These are phyloP conservation scores for Netelia inedita DNA, from an alignment of 2,888 invertebrate species.

Conservation along the genomic window DNA sequence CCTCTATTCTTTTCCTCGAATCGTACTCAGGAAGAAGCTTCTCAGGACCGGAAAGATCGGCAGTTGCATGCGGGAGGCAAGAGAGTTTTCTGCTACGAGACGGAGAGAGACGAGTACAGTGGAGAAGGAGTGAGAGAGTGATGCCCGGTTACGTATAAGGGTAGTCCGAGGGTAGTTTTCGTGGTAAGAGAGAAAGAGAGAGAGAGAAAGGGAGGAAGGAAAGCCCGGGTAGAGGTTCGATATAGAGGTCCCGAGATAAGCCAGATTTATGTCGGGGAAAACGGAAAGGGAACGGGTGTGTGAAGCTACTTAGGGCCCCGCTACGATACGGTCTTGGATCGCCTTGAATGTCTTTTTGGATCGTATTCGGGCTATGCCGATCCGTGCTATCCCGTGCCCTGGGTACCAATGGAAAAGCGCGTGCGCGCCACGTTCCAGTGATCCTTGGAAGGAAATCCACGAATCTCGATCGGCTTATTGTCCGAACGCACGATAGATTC, in stretches of 20 bases:
- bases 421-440: slow-evolving; percentile 35
- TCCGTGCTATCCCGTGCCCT: slow-evolving; percentile 13
- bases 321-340: slow-evolving; percentile 54
- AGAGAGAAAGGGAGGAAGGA: too few species aligned
- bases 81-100: not conserved
- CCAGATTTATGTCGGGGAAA: slow-evolving; percentile 69
- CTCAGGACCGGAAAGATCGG: slow-evolving; percentile 17
- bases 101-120: slow-evolving; percentile 5
- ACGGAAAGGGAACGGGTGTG: slow-evolving; percentile 25
- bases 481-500: slow-evolving; percentile 10
- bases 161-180: slow-evolving; percentile 6
- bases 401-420: not conserved
- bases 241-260: slow-evolving; percentile 70
- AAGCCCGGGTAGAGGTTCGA: slow-evolving; percentile 42
- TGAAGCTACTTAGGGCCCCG: slow-evolving; percentile 37
- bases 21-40: slow-evolving; percentile 31
- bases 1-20: not conserved
- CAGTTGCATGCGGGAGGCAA: slow-evolving; percentile 21
- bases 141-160: slow-evolving; percentile 42
- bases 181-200: slow-evolving; percentile 16
- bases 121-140: slow-evolving; percentile 43
- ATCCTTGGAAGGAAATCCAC: not conserved
- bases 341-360: slow-evolving; percentile 55
- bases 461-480: slow-evolving; percentile 51
- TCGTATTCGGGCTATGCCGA: slow-evolving; percentile 36